These are phyloP conservation scores for Antechinus flavipes DNA, from an alignment of 2,113 vertebrate species.

Conservation along the genomic window DNA sequence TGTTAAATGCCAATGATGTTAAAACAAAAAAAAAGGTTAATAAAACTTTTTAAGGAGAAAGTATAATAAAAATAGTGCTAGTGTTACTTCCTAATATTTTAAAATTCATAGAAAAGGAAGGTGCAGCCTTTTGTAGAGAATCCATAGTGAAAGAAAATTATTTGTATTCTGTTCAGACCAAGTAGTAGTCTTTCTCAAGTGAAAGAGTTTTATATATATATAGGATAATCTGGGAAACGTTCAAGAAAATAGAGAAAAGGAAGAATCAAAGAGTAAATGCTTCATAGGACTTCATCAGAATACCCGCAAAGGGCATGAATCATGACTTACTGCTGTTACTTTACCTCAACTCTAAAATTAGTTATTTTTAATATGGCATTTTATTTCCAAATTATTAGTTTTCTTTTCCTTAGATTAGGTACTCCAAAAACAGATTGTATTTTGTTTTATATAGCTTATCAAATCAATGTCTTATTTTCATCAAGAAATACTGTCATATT, in stretches of 20 bases:
- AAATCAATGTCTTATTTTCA: neutral
- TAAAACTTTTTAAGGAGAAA: neutral
- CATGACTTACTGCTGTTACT: neutral
- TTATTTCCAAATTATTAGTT: neutral
- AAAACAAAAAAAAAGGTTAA: neutral
- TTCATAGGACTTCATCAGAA: neutral
- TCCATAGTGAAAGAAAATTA: neutral
- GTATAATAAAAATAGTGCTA: neutral
- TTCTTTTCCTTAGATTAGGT: neutral
- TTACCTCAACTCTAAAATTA: neutral
- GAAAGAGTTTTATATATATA: neutral
- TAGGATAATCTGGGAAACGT: neutral
- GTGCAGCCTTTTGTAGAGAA: neutral
- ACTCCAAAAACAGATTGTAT: neutral
- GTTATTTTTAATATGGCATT: neutral
- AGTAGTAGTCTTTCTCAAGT: neutral
- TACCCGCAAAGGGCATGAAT: neutral
- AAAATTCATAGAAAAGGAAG: neutral
- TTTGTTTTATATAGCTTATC: neutral
- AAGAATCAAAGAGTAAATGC: neutral
- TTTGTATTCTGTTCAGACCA: neutral
- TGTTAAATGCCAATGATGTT: neutral
- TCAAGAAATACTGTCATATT: neutral
- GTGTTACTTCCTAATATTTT: neutral
- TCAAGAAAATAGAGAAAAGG: neutral